phyloP scores from a whole-genome alignment of 2,888 invertebrate genomes.

The Digitonthophagus gazella region DNA sequence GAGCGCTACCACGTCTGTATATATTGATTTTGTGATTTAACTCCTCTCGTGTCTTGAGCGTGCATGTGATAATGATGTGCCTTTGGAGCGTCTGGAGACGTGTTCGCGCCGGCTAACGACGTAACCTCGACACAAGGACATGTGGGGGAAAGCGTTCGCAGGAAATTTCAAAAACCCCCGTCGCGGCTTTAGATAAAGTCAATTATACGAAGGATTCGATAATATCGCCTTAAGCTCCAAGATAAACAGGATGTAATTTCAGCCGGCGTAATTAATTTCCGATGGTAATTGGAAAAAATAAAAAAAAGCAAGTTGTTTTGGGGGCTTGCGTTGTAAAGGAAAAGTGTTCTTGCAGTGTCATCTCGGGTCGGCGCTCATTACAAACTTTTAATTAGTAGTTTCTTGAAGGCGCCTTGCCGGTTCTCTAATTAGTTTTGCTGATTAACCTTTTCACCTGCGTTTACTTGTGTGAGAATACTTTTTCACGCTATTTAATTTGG shows the following conservation, averaged over 20 bases:
- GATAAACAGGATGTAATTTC: not conserved
- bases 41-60: constrained; percentile 17
- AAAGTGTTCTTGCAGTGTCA: not conserved
- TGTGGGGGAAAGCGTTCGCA: not conserved
- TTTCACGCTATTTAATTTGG: not conserved
- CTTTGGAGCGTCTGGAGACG: not conserved
- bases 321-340: not conserved
- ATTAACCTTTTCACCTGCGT: not conserved
- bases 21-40: constrained; percentile 27
- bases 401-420: not conserved
- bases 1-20: not conserved
- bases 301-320: not conserved
- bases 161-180: not conserved
- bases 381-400: not conserved
- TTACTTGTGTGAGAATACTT: not conserved
- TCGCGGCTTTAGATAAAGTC: not conserved
- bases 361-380: not conserved
- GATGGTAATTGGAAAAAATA: not conserved
- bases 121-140: not conserved
- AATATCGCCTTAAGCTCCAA: not conserved
- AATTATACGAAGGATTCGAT: not conserved
- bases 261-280: not conserved
- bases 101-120: not conserved
- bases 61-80: constrained; percentile 23
- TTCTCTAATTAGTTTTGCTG: not conserved